Evolutionary conservation across 2,113 vertebrate species (phyloP).

Genomic region (Mirounga angustirostris): DNA sequence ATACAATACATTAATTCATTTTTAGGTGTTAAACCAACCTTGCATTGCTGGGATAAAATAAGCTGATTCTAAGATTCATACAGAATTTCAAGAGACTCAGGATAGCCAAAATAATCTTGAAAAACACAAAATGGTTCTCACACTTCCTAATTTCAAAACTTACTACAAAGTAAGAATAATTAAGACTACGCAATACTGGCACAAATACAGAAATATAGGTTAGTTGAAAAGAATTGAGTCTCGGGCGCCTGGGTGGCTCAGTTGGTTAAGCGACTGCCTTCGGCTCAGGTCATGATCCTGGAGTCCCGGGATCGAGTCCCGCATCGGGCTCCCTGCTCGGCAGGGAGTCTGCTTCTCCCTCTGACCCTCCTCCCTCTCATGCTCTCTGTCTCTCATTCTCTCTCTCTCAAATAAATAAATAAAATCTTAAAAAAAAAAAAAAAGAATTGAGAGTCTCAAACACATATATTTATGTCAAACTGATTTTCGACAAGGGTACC

Average conservation of each 20-base stretch:
- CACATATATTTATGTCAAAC: not conserved
- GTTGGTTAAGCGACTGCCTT: no score
- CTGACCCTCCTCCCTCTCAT: no score
- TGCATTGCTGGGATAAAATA: not conserved
- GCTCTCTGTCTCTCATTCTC: no score
- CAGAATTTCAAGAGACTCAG: not conserved
- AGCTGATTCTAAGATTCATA: not conserved
- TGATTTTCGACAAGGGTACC: not conserved
- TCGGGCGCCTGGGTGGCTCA: no score
- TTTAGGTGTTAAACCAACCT: conserved; percentile 1
- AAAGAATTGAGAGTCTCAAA: not conserved
- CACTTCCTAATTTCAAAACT: not conserved
- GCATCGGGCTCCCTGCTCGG: no score
- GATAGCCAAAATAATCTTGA: not conserved
- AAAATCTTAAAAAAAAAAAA: no score
- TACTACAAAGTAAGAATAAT: not conserved
- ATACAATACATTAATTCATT: not conserved
- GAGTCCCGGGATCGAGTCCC: no score
- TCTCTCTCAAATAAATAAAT: no score
- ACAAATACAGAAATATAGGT: not conserved
- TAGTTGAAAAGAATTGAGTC: no score
- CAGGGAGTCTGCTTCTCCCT: no score
- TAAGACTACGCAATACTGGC: not conserved
- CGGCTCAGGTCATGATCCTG: no score
- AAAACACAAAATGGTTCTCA: not conserved